phyloP scores from a whole-genome alignment of 1,140 invertebrate species.

The Alviniconcha marisindica region DNA sequence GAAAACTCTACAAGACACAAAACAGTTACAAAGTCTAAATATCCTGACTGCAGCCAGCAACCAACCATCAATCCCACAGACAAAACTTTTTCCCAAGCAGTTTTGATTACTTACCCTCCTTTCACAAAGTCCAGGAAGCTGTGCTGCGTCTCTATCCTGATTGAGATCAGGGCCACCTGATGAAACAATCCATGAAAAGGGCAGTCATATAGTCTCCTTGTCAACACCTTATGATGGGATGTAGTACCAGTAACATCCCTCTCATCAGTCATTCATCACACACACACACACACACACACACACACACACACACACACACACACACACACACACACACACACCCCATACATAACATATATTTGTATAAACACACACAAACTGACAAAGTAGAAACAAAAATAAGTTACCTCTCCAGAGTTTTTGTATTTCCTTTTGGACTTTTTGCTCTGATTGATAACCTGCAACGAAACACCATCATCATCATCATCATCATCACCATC shows the following conservation, averaged over 20 bases:
- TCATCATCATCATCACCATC: no score
- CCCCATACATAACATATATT: background rate
- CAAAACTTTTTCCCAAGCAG: no score
- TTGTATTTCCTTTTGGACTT: slow-evolving; percentile 21
- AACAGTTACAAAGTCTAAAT: no score
- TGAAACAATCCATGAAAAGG: no score
- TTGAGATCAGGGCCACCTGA: background rate
- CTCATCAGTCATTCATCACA: background rate
- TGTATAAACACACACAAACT: no score
- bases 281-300: slow-evolving; percentile 18
- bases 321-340: slow-evolving; percentile 18
- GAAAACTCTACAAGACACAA: no score
- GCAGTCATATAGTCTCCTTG: no score
- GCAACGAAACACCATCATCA: background rate
- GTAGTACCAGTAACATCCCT: no score
- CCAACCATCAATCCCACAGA: no score
- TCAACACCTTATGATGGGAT: no score
- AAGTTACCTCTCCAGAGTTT: slow-evolving; percentile 18
- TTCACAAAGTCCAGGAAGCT: background rate
- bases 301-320: slow-evolving; percentile 8
- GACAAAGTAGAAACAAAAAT: background rate
- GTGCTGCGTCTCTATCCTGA: background rate
- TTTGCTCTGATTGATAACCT: background rate
- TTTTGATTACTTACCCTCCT: background rate
- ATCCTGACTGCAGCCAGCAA: no score